Base-by-base conservation (phyloP, 2,888 invertebrate genomes). In the Thereva nobilitata region DNA sequence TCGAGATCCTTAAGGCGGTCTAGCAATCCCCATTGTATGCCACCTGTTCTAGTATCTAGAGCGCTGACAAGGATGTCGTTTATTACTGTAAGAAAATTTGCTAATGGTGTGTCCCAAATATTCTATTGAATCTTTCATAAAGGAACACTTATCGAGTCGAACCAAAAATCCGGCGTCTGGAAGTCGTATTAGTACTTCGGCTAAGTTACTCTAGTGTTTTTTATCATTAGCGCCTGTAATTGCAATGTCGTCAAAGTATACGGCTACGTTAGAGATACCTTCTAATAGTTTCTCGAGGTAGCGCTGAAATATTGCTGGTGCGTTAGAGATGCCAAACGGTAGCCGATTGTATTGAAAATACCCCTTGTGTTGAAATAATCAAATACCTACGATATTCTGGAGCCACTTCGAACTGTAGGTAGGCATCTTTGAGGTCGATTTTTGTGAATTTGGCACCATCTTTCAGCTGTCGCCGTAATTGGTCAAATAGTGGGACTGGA, bases 201-300 rank as follows among this genome's bases (percentile, higher is more conserved):
- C 23, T 23, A 23, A 23, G 23, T 23, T 23, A 23, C 23, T 23
- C n/a, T n/a, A n/a, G n/a, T 23, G 23, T 23, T 23, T 23, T 23
- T 23, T 23, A 23, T 23, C 23, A 23, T 23, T 47, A 47, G 47
- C 10, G 1, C 10, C 47, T 47, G 10, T 47, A 47, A n/a, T 3
- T 8, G 47, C 47, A 5, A 47, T 47, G 10, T 47, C 47, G n/a
- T 47, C 47, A 3, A 47, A 47, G n/a, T 47, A 47, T n/a, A 47
- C 47, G 5, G 47, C 47, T 8, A n/a, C n/a, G 5, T 10, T 5
- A 5, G 47, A 4, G 12, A 47, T 47, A 9, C 23, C 23, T 23
- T 23, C 23, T 2, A 23, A 23, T 23, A 23, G 23, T 23, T 47
- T 47, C 5, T 47, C 6, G 1, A 47, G 10, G 8, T 47, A 9